A percentile compares a stretch with the other conserved stretches of the same genome.
Evolutionary conservation across 2,888 invertebrate species (phyloP).

Genomic region (Chrysina gloriosa): DNA sequence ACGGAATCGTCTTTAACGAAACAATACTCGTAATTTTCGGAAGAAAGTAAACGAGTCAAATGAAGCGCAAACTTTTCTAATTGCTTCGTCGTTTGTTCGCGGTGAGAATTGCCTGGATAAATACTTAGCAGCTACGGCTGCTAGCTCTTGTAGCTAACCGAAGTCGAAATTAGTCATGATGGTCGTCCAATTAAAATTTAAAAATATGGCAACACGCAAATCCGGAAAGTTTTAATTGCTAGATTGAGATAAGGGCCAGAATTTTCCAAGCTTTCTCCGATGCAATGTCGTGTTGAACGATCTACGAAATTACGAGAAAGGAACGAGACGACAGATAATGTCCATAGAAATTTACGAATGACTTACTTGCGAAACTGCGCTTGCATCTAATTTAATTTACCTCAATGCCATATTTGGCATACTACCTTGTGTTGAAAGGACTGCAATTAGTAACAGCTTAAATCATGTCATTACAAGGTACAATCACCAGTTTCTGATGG

Average conservation of each 20-base stretch:
- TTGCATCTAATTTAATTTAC: not conserved
- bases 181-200: slow-evolving; percentile 16
- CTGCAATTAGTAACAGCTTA: not conserved
- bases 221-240: slow-evolving; percentile 22
- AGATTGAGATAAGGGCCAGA: slow-evolving; percentile 7
- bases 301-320: not conserved
- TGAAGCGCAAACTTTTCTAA: slow-evolving; percentile 3
- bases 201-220: slow-evolving; percentile 26
- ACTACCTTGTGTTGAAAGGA: not conserved
- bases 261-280: not conserved
- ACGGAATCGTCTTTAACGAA: no score
- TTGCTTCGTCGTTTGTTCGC: slow-evolving; percentile 1
- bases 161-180: slow-evolving; percentile 8
- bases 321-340: not conserved
- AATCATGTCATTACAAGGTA: no score
- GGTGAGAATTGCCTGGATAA: not conserved
- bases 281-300: not conserved
- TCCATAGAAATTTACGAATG: slow-evolving; percentile 4
- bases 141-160: not conserved
- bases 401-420: not conserved
- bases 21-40: not conserved
- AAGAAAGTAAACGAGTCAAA: not conserved
- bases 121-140: not conserved
- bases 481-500: no score
- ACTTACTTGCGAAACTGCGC: not conserved